A percentile compares a stretch with the other conserved stretches of the same genome.
These are phyloP conservation scores for Eustalomyia histrio DNA, from an alignment of 2,888 invertebrate genomes.

Conservation along the genomic window DNA sequence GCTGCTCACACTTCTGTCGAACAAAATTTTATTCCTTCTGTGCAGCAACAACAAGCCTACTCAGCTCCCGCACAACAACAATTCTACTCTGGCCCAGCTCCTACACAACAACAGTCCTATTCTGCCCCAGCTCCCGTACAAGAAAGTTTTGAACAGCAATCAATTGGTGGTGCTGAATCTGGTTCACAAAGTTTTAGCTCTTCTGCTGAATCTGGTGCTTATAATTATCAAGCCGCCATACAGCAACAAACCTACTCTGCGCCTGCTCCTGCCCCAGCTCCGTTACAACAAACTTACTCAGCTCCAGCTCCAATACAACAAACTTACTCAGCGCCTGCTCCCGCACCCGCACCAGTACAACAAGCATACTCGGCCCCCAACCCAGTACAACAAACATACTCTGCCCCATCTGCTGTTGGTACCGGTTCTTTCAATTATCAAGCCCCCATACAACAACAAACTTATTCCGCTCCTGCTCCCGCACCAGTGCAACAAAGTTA, in stretches of 20 bases:
- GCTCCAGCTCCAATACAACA: slow-evolving; percentile 19
- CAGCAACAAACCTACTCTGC: slow-evolving; percentile 27
- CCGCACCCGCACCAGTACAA: slow-evolving; percentile 23
- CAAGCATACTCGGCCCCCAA: slow-evolving; percentile 21
- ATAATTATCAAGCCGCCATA: background rate
- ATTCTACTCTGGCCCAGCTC: slow-evolving; percentile 1
- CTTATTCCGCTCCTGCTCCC: slow-evolving; percentile 19
- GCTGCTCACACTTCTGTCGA: slow-evolving; percentile 39
- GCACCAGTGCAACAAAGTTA: slow-evolving; percentile 28
- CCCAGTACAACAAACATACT: slow-evolving; percentile 29
- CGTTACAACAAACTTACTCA: slow-evolving; percentile 18
- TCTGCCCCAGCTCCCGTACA: slow-evolving; percentile 15
- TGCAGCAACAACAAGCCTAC: background rate
- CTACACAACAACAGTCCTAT: slow-evolving; percentile 18
- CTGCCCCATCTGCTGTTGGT: slow-evolving; percentile 41
- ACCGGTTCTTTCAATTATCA: slow-evolving; percentile 29
- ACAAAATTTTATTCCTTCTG: slow-evolving; percentile 44
- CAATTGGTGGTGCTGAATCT: too few relatives aligned
- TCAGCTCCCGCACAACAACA: background rate
- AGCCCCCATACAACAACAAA: slow-evolving; percentile 25
- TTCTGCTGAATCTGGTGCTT: too few relatives aligned
- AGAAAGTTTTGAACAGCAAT: too few relatives aligned
- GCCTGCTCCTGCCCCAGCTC: slow-evolving; percentile 23
- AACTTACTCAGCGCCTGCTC: slow-evolving; percentile 12
- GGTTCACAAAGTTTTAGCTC: too few relatives aligned